Percentiles rank a stretch among this genome's conserved stretches.
Conservation (phyloP, 2,113 vertebrate species). For the Lathamus discolor region DNA sequence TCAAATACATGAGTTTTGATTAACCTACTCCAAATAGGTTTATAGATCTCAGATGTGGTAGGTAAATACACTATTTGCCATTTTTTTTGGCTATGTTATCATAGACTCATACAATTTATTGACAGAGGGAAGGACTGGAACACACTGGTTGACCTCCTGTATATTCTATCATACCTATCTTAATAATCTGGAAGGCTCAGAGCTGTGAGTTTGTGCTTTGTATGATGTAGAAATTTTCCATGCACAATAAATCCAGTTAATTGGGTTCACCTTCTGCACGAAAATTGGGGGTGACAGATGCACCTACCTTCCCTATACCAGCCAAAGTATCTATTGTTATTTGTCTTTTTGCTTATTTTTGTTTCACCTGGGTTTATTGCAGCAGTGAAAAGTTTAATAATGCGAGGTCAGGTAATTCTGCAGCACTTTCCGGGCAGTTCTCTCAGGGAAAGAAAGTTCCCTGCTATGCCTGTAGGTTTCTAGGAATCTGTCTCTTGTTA, state of each 20-base stretch:
- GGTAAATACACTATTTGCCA: background rate
- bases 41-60: background rate
- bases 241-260: background rate
- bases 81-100: background rate
- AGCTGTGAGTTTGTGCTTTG: background rate
- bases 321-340: rapidly evolving
- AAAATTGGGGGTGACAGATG: background rate
- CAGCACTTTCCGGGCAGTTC: background rate
- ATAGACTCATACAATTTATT: background rate
- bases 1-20: background rate
- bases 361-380: background rate
- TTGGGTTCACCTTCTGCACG: background rate
- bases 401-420: background rate
- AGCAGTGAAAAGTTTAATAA: background rate
- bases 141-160: background rate
- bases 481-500: background rate
- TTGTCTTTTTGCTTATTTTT: background rate
- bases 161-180: background rate
- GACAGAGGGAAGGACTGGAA: background rate
- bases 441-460: background rate
- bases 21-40: background rate
- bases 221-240: background rate
- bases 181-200: background rate
- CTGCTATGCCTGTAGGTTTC: background rate
- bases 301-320: background rate